Evolutionary conservation across 1,140 invertebrate species (phyloP).

Genomic region (Trichonephila inaurata): DNA sequence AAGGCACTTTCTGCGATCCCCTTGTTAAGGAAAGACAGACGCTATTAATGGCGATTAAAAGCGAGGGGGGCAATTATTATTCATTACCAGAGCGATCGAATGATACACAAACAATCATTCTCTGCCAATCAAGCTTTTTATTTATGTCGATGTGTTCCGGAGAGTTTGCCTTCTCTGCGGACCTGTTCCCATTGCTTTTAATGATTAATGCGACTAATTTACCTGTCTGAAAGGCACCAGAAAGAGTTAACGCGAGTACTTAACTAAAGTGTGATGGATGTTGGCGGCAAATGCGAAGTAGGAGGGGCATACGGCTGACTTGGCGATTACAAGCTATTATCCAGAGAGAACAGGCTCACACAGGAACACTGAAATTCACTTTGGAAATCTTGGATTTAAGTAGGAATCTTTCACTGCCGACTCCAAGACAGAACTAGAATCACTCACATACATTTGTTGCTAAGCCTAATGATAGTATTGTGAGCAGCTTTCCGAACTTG

Average conservation of each 20-base stretch:
- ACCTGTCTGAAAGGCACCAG: conserved; percentile 35
- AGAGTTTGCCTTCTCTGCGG: not conserved
- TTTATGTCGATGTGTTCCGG: not conserved
- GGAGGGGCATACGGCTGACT: not conserved
- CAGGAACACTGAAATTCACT: conserved; percentile 37
- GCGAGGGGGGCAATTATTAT: conserved; percentile 68
- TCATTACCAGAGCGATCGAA: conserved; percentile 60
- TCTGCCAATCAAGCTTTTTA: conserved; percentile 28
- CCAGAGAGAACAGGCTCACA: not conserved
- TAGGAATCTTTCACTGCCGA: not conserved
- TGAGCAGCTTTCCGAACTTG: too few species aligned
- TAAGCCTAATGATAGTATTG: too few species aligned
- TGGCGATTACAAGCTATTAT: conserved; percentile 28
- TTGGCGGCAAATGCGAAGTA: not conserved
- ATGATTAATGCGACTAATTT: conserved; percentile 72
- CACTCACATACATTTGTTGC: too few species aligned
- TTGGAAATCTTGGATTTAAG: conserved; percentile 5
- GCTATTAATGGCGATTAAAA: conserved; percentile 75
- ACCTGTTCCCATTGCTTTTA: conserved; percentile 30
- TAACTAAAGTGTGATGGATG: conserved; percentile 72
- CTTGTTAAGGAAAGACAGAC: conserved; percentile 20
- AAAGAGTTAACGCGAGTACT: conserved; percentile 60
- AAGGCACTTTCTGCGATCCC: not conserved
- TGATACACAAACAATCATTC: conserved; percentile 65
- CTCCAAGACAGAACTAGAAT: too few species aligned